Percentiles rank a stretch among this genome's conserved stretches.
These are phyloP conservation scores for Poeciliopsis gracilis DNA, from an alignment of 2,797 vertebrate species.

Conservation along the genomic window DNA sequence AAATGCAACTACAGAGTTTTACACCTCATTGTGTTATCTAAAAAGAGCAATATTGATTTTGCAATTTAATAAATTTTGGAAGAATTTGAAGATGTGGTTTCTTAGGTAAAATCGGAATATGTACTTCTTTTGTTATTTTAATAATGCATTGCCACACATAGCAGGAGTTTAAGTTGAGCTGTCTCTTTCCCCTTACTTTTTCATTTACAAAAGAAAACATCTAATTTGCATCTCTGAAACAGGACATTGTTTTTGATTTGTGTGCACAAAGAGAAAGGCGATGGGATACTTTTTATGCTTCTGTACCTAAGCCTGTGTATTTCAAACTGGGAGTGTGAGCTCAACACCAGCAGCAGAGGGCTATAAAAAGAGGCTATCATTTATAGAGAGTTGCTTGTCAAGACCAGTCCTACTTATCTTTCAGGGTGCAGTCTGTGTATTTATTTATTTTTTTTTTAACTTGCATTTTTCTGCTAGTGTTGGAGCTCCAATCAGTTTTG, in stretches of 20 bases:
- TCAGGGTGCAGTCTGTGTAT: constrained; percentile 56
- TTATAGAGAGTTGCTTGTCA: constrained; percentile 70
- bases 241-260: constrained; percentile 16
- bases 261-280: constrained; percentile 15
- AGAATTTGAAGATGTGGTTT: background rate
- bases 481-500: constrained; percentile 38
- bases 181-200: constrained; percentile 8
- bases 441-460: constrained; percentile 9
- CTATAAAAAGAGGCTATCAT: constrained; percentile 79
- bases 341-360: constrained; percentile 53
- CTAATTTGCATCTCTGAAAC: constrained; percentile 24
- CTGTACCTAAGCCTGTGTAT: constrained; percentile 42
- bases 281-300: constrained; percentile 34
- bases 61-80: background rate
- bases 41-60: background rate
- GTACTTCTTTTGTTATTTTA: background rate
- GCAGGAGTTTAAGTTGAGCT: background rate
- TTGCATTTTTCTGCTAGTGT: constrained; percentile 46
- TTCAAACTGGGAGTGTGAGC: constrained; percentile 52
- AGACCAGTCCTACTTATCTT: constrained; percentile 72
- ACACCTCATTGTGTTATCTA: background rate
- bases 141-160: background rate
- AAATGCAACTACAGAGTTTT: background rate
- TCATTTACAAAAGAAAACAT: constrained; percentile 11
- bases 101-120: background rate